Conservation (phyloP, 53 echinoderm and acorn worm genomes). For the Echinometra lucunter region DNA sequence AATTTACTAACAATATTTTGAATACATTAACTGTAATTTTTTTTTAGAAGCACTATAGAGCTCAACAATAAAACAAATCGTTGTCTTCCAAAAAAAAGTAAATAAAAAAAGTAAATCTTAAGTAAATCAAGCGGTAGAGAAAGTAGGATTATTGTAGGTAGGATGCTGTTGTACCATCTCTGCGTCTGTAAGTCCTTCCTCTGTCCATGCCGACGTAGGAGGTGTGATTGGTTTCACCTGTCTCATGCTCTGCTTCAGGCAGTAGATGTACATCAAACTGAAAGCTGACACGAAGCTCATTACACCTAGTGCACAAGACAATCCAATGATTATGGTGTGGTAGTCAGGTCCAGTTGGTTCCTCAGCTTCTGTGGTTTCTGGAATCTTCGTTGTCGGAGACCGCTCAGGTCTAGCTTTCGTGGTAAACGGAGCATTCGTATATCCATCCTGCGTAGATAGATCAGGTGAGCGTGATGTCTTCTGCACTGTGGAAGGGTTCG, state of each 20-base stretch:
- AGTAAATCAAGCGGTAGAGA: conserved; percentile 1
- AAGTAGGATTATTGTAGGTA: background rate
- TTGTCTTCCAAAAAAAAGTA: too few relatives aligned
- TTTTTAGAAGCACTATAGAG: too few relatives aligned
- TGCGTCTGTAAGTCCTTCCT: background rate
- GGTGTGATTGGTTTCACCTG: background rate
- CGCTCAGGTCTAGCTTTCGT: background rate
- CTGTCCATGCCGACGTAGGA: background rate
- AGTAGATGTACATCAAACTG: background rate
- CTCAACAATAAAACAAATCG: too few relatives aligned
- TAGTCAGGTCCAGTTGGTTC: background rate
- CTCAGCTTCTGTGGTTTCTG: background rate
- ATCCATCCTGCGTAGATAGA: background rate
- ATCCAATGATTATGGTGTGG: background rate
- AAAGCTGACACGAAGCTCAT: background rate
- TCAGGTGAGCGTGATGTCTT: background rate
- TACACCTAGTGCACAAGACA: background rate
- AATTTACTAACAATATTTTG: too few relatives aligned
- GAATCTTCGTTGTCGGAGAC: background rate
- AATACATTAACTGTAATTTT: too few relatives aligned
- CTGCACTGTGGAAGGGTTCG: background rate
- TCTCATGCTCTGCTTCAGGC: background rate
- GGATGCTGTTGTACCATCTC: background rate
- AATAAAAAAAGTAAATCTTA: too few relatives aligned
- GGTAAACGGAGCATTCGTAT: background rate